Percentiles rank a stretch among this genome's conserved stretches.
Evolutionary conservation across 2,888 invertebrate genomes (phyloP).

Genomic region (Julus scanicus): DNA sequence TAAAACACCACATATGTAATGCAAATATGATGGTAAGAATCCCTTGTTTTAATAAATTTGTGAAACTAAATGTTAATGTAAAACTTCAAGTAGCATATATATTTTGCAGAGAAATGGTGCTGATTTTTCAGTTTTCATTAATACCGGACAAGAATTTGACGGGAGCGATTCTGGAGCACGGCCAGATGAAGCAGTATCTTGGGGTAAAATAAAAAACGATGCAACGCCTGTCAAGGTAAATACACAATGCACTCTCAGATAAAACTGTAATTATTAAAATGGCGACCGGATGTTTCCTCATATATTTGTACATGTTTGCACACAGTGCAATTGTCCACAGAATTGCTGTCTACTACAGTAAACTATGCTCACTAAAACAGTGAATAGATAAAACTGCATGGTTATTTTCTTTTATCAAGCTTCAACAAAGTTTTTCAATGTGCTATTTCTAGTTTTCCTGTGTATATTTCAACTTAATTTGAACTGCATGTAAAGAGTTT

Average conservation of each 20-base stretch:
- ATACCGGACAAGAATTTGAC: conserved; percentile 96
- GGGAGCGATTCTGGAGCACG: conserved; percentile 97
- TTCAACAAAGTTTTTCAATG: not conserved
- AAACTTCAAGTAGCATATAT: not conserved
- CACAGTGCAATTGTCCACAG: no score
- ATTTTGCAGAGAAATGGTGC: conserved; percentile 87
- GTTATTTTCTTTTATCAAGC: no score
- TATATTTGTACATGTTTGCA: not conserved
- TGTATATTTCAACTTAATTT: conserved; percentile 56
- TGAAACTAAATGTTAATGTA: not conserved
- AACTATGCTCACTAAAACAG: no score
- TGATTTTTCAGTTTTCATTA: conserved; percentile 93
- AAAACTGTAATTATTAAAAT: conserved; percentile 43
- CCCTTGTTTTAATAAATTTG: not conserved
- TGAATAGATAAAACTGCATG: not conserved
- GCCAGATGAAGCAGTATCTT: conserved; percentile 98
- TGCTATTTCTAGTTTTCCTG: not conserved
- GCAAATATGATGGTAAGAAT: conserved; percentile 92
- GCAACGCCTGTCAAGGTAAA: conserved; percentile 87
- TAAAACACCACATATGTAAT: conserved; percentile 99
- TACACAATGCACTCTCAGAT: conserved; percentile 15
- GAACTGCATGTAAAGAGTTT: no score
- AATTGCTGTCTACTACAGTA: no score
- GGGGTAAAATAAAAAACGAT: conserved; percentile 95
- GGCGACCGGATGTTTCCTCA: not conserved